These are phyloP conservation scores for Scolopax bukidnonensis DNA, from an alignment of 2,797 vertebrate species.

Conservation along the genomic window DNA sequence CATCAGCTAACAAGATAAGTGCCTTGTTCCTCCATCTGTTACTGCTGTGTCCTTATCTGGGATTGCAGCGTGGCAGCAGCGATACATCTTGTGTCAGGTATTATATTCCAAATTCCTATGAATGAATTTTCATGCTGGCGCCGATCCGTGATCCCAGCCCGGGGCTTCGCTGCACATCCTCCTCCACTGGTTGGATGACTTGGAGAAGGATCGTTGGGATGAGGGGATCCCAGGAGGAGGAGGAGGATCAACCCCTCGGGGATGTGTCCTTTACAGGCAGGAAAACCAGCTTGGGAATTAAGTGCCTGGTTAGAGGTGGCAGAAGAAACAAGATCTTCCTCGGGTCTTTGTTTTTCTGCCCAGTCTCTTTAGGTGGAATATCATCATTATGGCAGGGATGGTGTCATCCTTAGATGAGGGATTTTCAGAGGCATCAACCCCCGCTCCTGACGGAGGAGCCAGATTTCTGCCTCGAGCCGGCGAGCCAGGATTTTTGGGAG, in stretches of 20 bases:
- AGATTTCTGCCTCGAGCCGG: background rate
- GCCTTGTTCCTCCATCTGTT: slow-evolving; percentile 84
- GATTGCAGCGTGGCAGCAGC: slow-evolving; percentile 75
- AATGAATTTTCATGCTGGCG: slow-evolving; percentile 76
- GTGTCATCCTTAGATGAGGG: rapidly evolving
- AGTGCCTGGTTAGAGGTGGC: rapidly evolving
- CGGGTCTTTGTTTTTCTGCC: background rate
- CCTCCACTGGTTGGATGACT: too few relatives aligned
- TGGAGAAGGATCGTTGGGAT: background rate
- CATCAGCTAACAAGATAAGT: slow-evolving; percentile 85
- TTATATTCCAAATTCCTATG: slow-evolving; percentile 81
- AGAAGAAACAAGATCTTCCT: background rate
- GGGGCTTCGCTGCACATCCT: background rate
- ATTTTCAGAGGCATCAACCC: background rate
- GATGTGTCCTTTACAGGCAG: background rate
- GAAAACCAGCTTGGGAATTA: background rate
- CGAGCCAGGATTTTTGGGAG: background rate
- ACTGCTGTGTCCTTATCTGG: slow-evolving; percentile 82
- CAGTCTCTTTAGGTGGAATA: background rate
- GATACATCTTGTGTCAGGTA: slow-evolving; percentile 82
- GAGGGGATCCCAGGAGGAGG: background rate
- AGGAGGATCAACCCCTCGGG: background rate
- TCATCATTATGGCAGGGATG: rapidly evolving
- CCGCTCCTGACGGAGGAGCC: background rate
- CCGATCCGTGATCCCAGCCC: slow-evolving; percentile 37